phyloP scores from a whole-genome alignment of 2,797 vertebrate species.

The Florisuga fusca region DNA sequence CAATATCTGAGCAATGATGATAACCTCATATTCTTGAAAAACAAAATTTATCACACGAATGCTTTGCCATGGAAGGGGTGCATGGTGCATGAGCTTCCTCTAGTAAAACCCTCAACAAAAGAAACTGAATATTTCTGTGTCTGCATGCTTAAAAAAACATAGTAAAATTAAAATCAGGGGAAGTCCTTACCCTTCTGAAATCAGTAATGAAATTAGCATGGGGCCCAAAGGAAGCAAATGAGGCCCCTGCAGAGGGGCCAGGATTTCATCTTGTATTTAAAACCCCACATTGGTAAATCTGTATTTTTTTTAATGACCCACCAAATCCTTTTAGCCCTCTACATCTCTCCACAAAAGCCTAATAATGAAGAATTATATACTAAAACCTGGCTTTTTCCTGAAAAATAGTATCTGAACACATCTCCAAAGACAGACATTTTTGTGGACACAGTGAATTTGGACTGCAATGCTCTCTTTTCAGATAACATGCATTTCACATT shows the following conservation, averaged over 20 bases:
- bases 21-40: neutral
- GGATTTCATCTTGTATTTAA: slow-evolving; percentile 27
- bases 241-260: neutral
- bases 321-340: slow-evolving; percentile 26
- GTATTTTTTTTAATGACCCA: neutral
- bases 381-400: slow-evolving; percentile 6
- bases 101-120: neutral
- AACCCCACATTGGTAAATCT: neutral
- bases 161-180: neutral
- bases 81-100: neutral
- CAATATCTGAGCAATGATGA: neutral
- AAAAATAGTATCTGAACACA: neutral
- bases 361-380: slow-evolving; percentile 18
- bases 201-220: slow-evolving; percentile 1
- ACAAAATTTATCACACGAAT: neutral
- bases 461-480: neutral
- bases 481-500: neutral
- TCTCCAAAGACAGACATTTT: neutral
- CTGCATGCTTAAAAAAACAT: neutral
- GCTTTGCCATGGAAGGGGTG: neutral
- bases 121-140: neutral
- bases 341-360: neutral
- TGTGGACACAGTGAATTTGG: neutral
- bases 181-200: neutral
- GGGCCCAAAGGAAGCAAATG: neutral